Percentiles rank a stretch among this genome's conserved stretches.
These are phyloP conservation scores for Coregonus clupeaformis DNA, from an alignment of 2,113 vertebrate species.

Conservation along the genomic window DNA sequence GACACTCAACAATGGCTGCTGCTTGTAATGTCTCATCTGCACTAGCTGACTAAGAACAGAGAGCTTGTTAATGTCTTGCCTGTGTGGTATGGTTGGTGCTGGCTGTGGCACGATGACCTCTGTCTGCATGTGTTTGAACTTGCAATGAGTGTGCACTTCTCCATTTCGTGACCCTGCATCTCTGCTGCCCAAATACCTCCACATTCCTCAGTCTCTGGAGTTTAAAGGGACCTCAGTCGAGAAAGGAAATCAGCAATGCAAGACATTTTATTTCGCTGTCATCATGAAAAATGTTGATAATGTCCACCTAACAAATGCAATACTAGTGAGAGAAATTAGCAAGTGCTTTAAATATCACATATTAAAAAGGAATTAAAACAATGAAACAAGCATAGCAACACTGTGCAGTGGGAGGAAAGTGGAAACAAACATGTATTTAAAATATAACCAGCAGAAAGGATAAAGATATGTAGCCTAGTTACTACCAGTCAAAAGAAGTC, in stretches of 20 bases:
- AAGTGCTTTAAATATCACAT: conserved; percentile 39
- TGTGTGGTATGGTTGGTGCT: conserved; percentile 17
- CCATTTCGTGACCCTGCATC: conserved; percentile 16
- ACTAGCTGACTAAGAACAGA: not conserved
- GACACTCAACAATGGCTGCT: no score
- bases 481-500: conserved; percentile 36
- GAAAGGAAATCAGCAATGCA: conserved; percentile 51
- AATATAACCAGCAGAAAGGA: conserved; percentile 17
- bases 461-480: conserved; percentile 19
- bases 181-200: conserved; percentile 23
- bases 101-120: conserved; percentile 20
- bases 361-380: conserved; percentile 27
- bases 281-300: conserved; percentile 54
- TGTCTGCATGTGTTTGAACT: not conserved
- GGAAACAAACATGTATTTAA: conserved; percentile 25
- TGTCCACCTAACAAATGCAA: conserved; percentile 45
- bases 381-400: conserved; percentile 39
- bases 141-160: not conserved
- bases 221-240: conserved; percentile 51
- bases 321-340: conserved; percentile 1
- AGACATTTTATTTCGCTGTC: conserved; percentile 70
- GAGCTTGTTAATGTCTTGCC: not conserved
- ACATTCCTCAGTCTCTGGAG: conserved; percentile 30
- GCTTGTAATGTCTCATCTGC: no score
- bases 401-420: conserved; percentile 1